phyloP scores from a whole-genome alignment of 2,113 vertebrate species.

The Choloepus hoffmanni region DNA sequence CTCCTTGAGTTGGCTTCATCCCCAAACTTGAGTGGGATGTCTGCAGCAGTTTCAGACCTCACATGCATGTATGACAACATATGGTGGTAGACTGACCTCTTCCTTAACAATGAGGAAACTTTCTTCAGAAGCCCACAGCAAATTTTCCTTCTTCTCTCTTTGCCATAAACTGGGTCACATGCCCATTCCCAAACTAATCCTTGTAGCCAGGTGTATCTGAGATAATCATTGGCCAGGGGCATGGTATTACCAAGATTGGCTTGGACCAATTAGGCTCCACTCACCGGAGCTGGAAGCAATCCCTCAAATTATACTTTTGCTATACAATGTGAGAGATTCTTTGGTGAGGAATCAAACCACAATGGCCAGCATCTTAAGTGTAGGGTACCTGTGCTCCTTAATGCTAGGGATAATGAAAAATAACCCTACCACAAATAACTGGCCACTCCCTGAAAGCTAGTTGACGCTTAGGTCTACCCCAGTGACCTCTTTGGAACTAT shows the following conservation, averaged over 20 bases:
- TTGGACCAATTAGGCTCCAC: constrained; percentile 26
- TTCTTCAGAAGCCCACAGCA: neutral
- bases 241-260: neutral
- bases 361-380: constrained; percentile 5
- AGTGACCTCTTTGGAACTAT: constrained; percentile 79
- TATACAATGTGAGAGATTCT: neutral
- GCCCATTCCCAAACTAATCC: neutral
- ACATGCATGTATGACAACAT: neutral
- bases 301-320: neutral
- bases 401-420: constrained; percentile 64
- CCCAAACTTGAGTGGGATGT: neutral
- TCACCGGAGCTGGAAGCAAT: constrained; percentile 23
- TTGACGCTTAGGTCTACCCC: constrained; percentile 64
- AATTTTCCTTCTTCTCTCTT: constrained; percentile 8
- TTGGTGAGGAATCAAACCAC: neutral
- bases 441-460: constrained; percentile 53
- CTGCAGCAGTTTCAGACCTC: neutral
- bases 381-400: constrained; percentile 38
- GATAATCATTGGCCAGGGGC: neutral
- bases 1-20: neutral
- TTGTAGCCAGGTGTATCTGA: neutral
- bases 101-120: constrained; percentile 11
- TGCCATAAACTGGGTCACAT: neutral
- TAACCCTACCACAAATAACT: constrained; percentile 51
- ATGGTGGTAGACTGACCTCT: neutral